Evolutionary conservation across 1,140 invertebrate species (phyloP).

Genomic region (Anastrepha ludens): DNA sequence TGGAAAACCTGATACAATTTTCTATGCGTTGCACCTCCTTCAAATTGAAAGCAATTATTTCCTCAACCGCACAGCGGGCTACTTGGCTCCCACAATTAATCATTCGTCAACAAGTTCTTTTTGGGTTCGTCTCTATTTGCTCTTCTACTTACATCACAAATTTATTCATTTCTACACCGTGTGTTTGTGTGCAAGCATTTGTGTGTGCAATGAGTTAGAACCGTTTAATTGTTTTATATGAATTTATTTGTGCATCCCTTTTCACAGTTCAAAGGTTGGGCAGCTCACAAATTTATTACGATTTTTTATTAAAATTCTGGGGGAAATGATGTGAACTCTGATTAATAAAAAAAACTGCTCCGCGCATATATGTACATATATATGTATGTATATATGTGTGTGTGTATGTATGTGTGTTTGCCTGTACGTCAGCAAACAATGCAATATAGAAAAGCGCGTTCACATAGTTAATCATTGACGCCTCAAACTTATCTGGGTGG

Average conservation of each 20-base stretch:
- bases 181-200: not conserved
- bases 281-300: constrained; percentile 32
- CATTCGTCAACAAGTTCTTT: constrained; percentile 49
- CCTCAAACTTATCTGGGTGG: not conserved
- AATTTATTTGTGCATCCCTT: not conserved
- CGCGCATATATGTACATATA: not conserved
- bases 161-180: not conserved
- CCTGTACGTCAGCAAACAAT: not conserved
- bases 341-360: not conserved
- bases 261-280: constrained; percentile 51
- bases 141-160: not conserved
- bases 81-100: constrained; percentile 48
- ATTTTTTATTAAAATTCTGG: constrained; percentile 20
- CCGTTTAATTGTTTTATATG: not conserved
- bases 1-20: constrained; percentile 7
- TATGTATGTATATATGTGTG: not conserved
- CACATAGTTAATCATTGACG: constrained; percentile 25
- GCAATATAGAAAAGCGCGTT: not conserved
- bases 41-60: constrained; percentile 17
- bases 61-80: constrained; percentile 20
- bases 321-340: not conserved
- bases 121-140: constrained; percentile 14
- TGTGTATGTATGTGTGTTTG: not conserved
- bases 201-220: constrained; percentile 41
- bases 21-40: not conserved